Evolutionary conservation across 2,797 vertebrate species (phyloP).

Genomic region (Enteromius viviparus): DNA sequence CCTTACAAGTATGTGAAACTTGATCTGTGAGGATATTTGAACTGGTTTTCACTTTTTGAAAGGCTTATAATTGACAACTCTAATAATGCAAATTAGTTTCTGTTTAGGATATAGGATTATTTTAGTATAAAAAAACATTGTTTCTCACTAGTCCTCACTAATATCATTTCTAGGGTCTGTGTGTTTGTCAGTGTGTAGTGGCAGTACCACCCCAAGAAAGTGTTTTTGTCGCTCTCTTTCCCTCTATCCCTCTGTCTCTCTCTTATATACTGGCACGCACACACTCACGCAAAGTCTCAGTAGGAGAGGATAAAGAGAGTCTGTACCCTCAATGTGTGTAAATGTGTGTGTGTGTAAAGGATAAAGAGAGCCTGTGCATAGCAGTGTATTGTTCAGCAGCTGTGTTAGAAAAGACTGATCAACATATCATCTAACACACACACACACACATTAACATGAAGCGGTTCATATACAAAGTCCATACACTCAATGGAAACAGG

Average conservation of each 20-base stretch:
- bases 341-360: conserved; percentile 44
- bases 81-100: background rate
- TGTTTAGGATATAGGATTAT: background rate
- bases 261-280: conserved; percentile 40
- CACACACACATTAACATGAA: conserved; percentile 9
- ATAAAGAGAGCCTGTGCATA: conserved; percentile 52
- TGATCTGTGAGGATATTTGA: background rate
- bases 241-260: conserved; percentile 22
- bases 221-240: conserved; percentile 30
- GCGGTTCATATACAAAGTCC: conserved; percentile 1
- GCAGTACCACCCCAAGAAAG: conserved; percentile 58
- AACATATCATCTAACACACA: conserved; percentile 8
- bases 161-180: conserved; percentile 12
- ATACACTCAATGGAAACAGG: conserved; percentile 21
- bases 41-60: background rate
- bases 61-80: background rate
- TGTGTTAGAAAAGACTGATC: conserved; percentile 47
- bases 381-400: conserved; percentile 62
- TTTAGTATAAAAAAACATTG: background rate
- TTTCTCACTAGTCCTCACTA: background rate
- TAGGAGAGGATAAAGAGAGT: conserved; percentile 59
- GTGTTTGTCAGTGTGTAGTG: conserved; percentile 47
- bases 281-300: conserved; percentile 33
- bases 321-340: conserved; percentile 54
- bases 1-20: background rate